A percentile compares a stretch with the other conserved stretches of the same genome.
These are phyloP conservation scores for Dexiosoma caninum DNA, from an alignment of 2,888 invertebrate species.

Conservation along the genomic window DNA sequence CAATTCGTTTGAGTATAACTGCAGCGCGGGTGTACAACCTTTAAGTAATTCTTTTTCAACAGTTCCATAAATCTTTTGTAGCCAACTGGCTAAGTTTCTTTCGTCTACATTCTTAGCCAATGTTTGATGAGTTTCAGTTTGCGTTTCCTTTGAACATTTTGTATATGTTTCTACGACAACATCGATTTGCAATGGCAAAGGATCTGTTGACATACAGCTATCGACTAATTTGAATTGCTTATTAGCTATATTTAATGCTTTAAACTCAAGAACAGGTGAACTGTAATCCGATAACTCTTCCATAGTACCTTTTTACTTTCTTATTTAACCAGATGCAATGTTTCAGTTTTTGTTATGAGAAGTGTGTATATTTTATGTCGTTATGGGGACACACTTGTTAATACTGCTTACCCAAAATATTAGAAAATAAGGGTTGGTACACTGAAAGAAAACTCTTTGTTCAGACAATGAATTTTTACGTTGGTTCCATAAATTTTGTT, in stretches of 20 bases:
- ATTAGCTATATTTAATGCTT: constrained; percentile 77
- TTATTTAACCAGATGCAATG: neutral
- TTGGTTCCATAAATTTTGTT: no score
- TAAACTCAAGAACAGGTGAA: constrained; percentile 79
- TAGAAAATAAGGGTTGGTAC: no score
- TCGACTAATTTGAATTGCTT: constrained; percentile 73
- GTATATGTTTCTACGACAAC: constrained; percentile 68
- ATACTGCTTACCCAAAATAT: neutral
- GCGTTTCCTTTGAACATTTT: constrained; percentile 70
- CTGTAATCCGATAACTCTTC: constrained; percentile 78
- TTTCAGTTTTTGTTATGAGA: neutral
- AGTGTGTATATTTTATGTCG: neutral
- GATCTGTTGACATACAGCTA: constrained; percentile 72
- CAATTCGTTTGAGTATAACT: constrained; percentile 46
- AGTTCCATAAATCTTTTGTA: constrained; percentile 78
- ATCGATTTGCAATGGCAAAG: constrained; percentile 66
- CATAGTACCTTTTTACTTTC: constrained; percentile 65
- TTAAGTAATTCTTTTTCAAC: constrained; percentile 78
- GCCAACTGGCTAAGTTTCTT: constrained; percentile 78
- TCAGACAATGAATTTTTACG: no score
- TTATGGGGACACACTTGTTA: neutral
- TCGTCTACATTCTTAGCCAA: constrained; percentile 73
- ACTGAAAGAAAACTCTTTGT: no score
- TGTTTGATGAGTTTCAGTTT: constrained; percentile 73
- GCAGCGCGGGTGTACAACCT: constrained; percentile 70